Base-by-base conservation (phyloP, 2,113 vertebrate genomes). In the Taurulus bubalis region DNA sequence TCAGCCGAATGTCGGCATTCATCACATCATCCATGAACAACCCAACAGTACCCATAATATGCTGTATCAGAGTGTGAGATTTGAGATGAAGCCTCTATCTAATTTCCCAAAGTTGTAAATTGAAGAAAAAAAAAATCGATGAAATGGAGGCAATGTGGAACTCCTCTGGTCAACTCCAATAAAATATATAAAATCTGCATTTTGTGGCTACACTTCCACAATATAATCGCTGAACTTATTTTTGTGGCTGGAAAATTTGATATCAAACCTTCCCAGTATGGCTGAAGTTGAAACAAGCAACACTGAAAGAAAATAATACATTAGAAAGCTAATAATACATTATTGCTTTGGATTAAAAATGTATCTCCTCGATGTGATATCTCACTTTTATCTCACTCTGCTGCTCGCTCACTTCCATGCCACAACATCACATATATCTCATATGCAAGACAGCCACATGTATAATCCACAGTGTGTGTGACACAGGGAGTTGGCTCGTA, bases 1-100 rank as follows among this genome's bases (percentile, higher is more conserved):
- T 80, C 78, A 74, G 66, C 70, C 75, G 77, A 77, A 79, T 80
- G 84, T 87, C 62, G 12, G 59, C 71, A 86, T 85, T 85, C 85
- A 91, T 91, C 89, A 80, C 71, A 81, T 89, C 85, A 89, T 80
- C 69, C 79, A 71, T 77, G 66, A 88, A 76, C 80, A 75, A 63
- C 84, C 65, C 75, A 85, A 76, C 74, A 77, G 62, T 53, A 78
- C 45, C 71, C 45, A 63, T 83, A 83, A 85, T 79, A 34, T 56
- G 65, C 51, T 59, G 75, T 66, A 85, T 84, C 79, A 85, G 64
- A 82, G 47, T 75, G 67, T 2, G 26, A 74, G 77, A 69, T 82
- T 73, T 75, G 68, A 86, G 80, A 79, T 75, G 38, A 42, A 36
- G 80, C 71, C 58, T 82, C 36, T 26, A 70, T 85, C 62, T 83